phyloP scores from a whole-genome alignment of 2,113 vertebrate genomes.

The Pseudois nayaur region DNA sequence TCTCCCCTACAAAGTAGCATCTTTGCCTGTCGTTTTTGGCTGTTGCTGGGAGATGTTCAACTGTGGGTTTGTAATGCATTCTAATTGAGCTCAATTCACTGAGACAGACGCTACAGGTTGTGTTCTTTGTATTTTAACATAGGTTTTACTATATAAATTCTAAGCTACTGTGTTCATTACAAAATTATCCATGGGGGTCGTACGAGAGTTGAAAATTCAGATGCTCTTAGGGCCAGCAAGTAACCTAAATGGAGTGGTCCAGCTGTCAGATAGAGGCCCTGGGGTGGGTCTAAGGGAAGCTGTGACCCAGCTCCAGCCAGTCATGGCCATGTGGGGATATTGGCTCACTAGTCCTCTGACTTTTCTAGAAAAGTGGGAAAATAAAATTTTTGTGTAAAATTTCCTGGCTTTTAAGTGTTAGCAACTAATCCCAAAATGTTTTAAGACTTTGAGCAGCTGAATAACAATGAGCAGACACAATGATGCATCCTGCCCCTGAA shows the following conservation, averaged over 20 bases:
- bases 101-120: background rate
- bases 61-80: no score
- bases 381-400: background rate
- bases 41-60: background rate
- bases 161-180: background rate
- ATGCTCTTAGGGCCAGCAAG: background rate
- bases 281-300: background rate
- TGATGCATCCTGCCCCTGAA: accelerated
- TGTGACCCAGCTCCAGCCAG: accelerated
- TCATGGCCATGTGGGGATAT: accelerated
- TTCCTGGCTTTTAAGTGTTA: background rate
- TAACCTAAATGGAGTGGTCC: background rate
- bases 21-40: background rate
- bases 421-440: background rate
- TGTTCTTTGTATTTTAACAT: background rate
- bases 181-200: background rate
- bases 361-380: background rate
- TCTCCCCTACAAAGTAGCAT: no score
- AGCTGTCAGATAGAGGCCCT: background rate
- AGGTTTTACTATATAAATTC: background rate
- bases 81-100: background rate
- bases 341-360: background rate
- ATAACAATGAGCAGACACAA: background rate
- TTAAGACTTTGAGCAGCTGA: background rate
- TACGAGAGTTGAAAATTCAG: background rate